Base-by-base conservation (phyloP, 2,888 invertebrate species). In the Perizoma flavofasciatum region DNA sequence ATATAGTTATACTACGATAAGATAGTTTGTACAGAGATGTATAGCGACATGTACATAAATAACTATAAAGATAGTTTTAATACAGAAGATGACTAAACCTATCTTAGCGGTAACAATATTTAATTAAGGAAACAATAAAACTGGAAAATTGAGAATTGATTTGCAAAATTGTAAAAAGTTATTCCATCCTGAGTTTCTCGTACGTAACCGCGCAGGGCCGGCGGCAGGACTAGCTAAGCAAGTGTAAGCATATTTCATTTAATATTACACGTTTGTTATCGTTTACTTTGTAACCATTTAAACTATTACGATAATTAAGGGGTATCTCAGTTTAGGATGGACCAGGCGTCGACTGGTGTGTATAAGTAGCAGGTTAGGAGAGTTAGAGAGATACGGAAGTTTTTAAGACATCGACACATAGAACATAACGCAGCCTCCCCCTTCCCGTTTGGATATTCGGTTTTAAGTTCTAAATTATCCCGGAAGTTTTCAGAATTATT, bases 301-400 rank as follows among this genome's bases (percentile, higher is more conserved):
- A 90, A 89, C 86, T 90, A 91, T 89, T 90, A 89, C 86, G 79
- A 86, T 89, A 88, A 85, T 75, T 83, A 87, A 89, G 84, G 87
- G 83, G 82, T 88, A 91, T 87, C 90, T 92, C 91, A 88, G 89
- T 88, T 90, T 88, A 91, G 88, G 91, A 89, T 88, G 88, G 90
- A 90, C 90, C 90, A 91, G 89, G 89, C 90, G 90, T 89, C 90
- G 91, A 90, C 91, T 91, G 90, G 89, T 89, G 84, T 87, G 85
- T 83, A 83, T 82, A 81, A 22, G 75, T 83, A 85, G 85, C 79
- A 86, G 86, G 86, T 89, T 87, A 89, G 83, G 78, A 82, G 73
- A 83, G 75, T 77, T 71, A 74, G 79, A 78, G 77, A 83, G 83
- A 86, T 83, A 89, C 81, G 80, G 77, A 82, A 81, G 78, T 80